Evolutionary conservation across 2,797 vertebrate species (phyloP).

Genomic region (Eptatretus atami): DNA sequence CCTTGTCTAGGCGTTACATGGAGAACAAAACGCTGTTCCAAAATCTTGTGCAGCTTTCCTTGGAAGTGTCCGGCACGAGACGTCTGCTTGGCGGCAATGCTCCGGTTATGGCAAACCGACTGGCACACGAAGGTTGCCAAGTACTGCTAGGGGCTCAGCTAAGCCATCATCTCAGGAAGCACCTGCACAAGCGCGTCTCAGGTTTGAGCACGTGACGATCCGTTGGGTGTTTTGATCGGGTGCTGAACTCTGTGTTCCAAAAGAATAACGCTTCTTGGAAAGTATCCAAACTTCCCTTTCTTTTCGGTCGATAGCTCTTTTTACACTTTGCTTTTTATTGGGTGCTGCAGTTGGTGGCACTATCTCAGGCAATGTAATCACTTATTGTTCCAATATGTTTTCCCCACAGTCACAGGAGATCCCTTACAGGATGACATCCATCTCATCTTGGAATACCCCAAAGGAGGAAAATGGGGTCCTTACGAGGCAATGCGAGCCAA

Average conservation of each 20-base stretch:
- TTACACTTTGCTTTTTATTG: too few species aligned
- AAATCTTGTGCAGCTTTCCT: slow-evolving; percentile 27
- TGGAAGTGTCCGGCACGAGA: slow-evolving; percentile 29
- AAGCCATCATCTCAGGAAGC: slow-evolving; percentile 24
- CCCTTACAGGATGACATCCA: slow-evolving; percentile 28
- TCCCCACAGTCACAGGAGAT: too few species aligned
- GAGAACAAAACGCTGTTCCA: slow-evolving; percentile 28
- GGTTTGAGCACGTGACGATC: slow-evolving; percentile 13
- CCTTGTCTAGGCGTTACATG: slow-evolving; percentile 21
- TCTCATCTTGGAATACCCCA: slow-evolving; percentile 35
- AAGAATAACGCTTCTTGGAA: too few species aligned
- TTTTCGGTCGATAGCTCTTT: too few species aligned
- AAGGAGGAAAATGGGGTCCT: slow-evolving; percentile 25
- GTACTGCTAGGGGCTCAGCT: slow-evolving; percentile 34
- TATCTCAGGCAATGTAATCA: too few species aligned
- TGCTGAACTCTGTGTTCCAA: too few species aligned
- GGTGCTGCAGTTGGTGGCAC: too few species aligned
- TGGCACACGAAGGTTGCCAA: slow-evolving; percentile 33
- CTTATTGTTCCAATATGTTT: too few species aligned
- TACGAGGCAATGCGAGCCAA: slow-evolving; percentile 31
- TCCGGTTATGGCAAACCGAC: slow-evolving; percentile 32
- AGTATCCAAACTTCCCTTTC: too few species aligned
- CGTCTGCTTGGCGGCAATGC: slow-evolving; percentile 38
- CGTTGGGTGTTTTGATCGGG: too few species aligned
- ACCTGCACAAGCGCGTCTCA: slow-evolving; percentile 25